Evolutionary conservation across 2,113 vertebrate species (phyloP), one percentile per base, ranked within the genome.

Genomic region (Crocuta crocuta): DNA sequence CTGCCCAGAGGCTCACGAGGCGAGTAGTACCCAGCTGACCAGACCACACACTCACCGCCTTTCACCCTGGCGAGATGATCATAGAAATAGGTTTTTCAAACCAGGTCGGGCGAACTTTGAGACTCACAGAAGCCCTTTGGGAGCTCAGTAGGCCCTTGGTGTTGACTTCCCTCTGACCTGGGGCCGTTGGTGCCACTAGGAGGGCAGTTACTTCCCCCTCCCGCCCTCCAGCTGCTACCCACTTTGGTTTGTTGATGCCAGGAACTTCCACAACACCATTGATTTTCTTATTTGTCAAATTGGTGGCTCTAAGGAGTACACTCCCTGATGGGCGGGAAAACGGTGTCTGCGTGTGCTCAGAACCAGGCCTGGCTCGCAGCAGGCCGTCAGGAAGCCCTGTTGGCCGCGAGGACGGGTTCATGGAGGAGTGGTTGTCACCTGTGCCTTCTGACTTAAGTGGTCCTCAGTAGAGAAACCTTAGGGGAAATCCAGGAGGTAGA

Each of bases 401-500:
- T 45, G 35, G 21, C 78, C 23, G 12, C 9, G 31, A 91, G 76
- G 50, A 21, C 16, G 8, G 1, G 13, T 63, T 92, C 61, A n/a
- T 23, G 6, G 16, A 87, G 21, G 53, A 3, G 13, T 9, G 8
- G 76, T 28, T 83, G 26, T 79, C 78, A 5, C 26, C 2, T 24
- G 5, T 88, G 23, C 48, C 65, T 66, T 66, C 43, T 43, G 48
- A 87, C 24, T 94, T 53, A 48, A 35, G 21, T 68, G 35, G 31
- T 71, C 48, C 74, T 74, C 66, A 65, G 53, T 28, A 43, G 55
- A 89, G 66, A 86, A 31, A 81, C 24, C 68, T 68, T 26, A 78
- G 61, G 68, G 76, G 78, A 39, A 89, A 48, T 61, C 73, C 48
- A 82, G n/a, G 45, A 95, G 94, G 26, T 96, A 39, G 73, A 78